These are phyloP conservation scores for Scaptomyza reducta DNA, from an alignment of 2,888 invertebrate genomes.

Conservation along the genomic window DNA sequence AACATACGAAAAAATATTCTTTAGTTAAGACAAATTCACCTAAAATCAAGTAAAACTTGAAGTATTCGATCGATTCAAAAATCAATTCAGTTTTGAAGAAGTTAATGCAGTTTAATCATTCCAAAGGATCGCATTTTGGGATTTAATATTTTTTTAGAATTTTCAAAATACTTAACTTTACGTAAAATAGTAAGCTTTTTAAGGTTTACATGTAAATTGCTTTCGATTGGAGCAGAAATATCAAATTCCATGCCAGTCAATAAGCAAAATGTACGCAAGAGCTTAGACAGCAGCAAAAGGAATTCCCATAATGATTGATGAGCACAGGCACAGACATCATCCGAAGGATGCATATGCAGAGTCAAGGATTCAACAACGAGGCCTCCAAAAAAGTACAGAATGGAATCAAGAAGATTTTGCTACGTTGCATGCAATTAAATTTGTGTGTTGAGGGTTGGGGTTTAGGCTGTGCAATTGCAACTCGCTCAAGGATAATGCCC, in stretches of 20 bases:
- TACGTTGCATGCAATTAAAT: conserved; percentile 50
- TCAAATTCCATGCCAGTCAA: conserved; percentile 21
- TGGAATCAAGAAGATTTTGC: conserved; percentile 1
- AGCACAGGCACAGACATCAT: background rate
- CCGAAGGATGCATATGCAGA: background rate
- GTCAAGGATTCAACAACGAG: conserved; percentile 29
- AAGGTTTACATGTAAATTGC: conserved; percentile 9
- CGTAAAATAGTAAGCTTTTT: too few species aligned
- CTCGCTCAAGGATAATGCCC: conserved; percentile 62
- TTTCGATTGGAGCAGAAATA: conserved; percentile 30
- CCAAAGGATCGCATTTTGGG: too few species aligned
- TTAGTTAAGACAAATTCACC: too few species aligned
- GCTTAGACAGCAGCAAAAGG: conserved; percentile 3
- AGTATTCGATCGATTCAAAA: too few species aligned
- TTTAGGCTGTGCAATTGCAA: conserved; percentile 27
- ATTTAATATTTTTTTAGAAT: too few species aligned
- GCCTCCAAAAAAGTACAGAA: background rate
- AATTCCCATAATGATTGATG: conserved; percentile 46
- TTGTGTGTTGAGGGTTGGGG: conserved; percentile 22
- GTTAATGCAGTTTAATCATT: too few species aligned
- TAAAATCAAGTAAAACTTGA: too few species aligned
- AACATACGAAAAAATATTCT: too few species aligned
- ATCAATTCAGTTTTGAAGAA: too few species aligned
- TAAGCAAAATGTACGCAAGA: conserved; percentile 3
- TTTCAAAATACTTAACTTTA: background rate